phyloP scores from a whole-genome alignment of 2,113 vertebrate species.

The Antechinus stuartii region DNA sequence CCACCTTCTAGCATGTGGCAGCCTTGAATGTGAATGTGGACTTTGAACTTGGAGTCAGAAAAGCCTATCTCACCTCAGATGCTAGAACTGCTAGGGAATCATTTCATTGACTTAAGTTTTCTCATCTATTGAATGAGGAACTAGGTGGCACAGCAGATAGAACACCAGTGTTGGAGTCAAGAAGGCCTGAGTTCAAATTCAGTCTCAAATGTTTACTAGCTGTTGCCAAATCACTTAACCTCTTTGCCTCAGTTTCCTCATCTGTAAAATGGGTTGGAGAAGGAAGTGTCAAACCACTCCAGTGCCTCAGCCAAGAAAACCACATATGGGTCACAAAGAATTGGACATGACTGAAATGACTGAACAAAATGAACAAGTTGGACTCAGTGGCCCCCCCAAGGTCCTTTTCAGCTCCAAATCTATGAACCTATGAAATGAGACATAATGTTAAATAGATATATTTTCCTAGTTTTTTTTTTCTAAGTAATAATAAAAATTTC shows the following conservation, averaged over 20 bases:
- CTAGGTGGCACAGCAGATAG: not conserved
- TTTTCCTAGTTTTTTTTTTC: constrained; percentile 32
- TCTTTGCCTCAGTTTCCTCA: not conserved
- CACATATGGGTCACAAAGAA: not conserved
- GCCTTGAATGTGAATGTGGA: not conserved
- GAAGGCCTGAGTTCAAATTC: not conserved
- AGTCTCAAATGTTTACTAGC: not conserved
- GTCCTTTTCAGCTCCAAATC: not conserved
- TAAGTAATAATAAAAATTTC: constrained; percentile 42
- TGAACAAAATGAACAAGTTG: not conserved
- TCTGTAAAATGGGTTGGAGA: not conserved
- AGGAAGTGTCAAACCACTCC: not conserved
- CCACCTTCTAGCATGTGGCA: not conserved
- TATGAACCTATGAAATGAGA: not conserved
- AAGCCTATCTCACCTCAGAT: not conserved
- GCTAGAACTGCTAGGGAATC: not conserved
- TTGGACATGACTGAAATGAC: not conserved
- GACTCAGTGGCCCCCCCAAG: not conserved
- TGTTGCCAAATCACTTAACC: not conserved
- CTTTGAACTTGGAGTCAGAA: not conserved
- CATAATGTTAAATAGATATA: not conserved
- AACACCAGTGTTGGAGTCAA: not conserved
- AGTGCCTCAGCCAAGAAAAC: not conserved
- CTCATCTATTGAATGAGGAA: not conserved
- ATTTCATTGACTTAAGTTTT: not conserved